Evolutionary conservation across 2,888 invertebrate genomes (phyloP), one percentile per base, ranked within the genome.

Genomic region (Diarsia rubi): DNA sequence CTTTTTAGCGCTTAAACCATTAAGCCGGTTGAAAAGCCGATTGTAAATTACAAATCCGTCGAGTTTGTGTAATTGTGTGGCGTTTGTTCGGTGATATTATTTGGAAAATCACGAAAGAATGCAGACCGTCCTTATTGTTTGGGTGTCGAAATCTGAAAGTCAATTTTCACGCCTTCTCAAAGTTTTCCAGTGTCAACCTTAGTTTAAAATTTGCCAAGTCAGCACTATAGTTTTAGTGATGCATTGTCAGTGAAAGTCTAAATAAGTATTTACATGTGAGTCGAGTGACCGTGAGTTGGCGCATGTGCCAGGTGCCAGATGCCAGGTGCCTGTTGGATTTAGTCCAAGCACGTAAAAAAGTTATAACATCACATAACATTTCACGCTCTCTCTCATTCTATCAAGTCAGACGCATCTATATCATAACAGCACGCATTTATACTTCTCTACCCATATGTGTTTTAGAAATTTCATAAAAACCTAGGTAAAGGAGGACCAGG

Each of bases 311-410:
- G 87, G 87, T 63, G 79, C 86, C 85, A 88, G 87, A 87, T 63
- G 79, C 86, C 86, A 88, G 88, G 86, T 86, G 79, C 54, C 70
- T 65, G 69, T 73, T 67, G 52, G 65, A 79, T 84, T 84, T 88
- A 88, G 89, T 87, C 83, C 84, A 90, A 89, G 89, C 86, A 85
- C 86, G 86, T 90, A 87, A 89, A 90, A 81, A 78, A 85, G 73
- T 87, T 90, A 90, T 93, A 91, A 88, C 89, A 90, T 92, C 85
- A 93, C 86, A 78, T 81, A 84, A 88, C 73, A 78, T 88, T 88
- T 90, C 70, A 86, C 83, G 75, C 79, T 86, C 81, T 90, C 88
- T 89, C 89, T 86, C 81, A 85, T 88, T 87, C 87, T 89, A 87
- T 88, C 86, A 78, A 81, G 75, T 63, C 79, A 80, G 71, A 77